A percentile compares a stretch with the other conserved stretches of the same genome.
Conservation (phyloP, 2,888 invertebrate genomes). For the Chouioia cunea region DNA sequence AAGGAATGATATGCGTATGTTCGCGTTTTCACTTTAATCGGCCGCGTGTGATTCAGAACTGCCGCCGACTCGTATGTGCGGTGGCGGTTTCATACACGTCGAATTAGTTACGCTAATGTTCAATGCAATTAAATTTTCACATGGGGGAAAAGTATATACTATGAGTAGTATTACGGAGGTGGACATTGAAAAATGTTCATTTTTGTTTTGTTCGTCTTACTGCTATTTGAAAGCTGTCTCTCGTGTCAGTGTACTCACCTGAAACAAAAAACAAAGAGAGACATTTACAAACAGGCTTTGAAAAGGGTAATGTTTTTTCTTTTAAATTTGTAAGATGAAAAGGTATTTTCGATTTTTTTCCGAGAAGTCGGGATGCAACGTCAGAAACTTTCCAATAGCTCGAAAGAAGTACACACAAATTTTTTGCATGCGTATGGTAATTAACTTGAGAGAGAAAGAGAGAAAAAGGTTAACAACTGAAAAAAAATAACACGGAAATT, state of each 20-base stretch:
- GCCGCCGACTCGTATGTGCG: slow-evolving; percentile 1
- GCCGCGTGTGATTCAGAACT: slow-evolving; percentile 5
- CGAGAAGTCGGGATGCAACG: no score
- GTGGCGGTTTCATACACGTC: neutral
- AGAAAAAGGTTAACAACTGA: no score
- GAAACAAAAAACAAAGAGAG: slow-evolving; percentile 28
- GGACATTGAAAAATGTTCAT: neutral
- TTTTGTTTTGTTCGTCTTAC: neutral
- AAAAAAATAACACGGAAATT: no score
- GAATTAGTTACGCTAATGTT: neutral
- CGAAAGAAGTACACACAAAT: no score
- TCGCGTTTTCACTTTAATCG: slow-evolving; percentile 38
- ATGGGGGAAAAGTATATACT: neutral
- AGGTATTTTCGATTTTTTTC: no score
- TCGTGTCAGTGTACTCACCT: slow-evolving; percentile 27
- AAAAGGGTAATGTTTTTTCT: no score
- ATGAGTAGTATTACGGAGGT: neutral
- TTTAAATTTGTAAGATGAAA: no score
- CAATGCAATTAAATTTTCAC: neutral
- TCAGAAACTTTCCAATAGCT: no score
- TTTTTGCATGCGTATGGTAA: no score
- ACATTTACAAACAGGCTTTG: no score
- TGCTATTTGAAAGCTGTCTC: neutral
- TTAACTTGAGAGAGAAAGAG: no score
- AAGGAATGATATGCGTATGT: slow-evolving; percentile 1